These are phyloP conservation scores for Calypte anna DNA, from an alignment of 2,113 vertebrate genomes.

Conservation along the genomic window DNA sequence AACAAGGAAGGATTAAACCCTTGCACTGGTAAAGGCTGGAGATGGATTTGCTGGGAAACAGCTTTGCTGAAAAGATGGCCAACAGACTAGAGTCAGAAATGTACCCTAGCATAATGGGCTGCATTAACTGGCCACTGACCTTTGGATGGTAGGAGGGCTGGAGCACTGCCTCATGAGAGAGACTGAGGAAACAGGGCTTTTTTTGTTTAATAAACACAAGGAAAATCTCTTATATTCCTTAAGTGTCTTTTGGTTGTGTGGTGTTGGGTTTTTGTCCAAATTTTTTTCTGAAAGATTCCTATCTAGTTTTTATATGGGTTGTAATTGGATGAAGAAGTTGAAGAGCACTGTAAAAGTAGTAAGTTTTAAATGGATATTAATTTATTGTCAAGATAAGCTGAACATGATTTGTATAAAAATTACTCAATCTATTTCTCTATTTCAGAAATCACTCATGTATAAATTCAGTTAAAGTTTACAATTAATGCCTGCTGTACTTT, in stretches of 20 bases:
- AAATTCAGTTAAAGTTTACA: not conserved
- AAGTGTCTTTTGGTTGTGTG: rapidly evolving
- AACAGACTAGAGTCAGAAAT: not conserved
- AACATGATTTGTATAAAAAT: not conserved
- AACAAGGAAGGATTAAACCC: not conserved
- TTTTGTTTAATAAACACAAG: not conserved
- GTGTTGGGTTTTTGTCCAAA: not conserved
- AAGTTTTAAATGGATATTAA: not conserved
- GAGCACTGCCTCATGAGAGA: not conserved
- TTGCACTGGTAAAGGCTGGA: not conserved
- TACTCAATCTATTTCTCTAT: not conserved
- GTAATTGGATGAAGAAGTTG: not conserved
- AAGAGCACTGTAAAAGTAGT: not conserved
- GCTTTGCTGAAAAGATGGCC: not conserved
- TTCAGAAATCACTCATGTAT: not conserved
- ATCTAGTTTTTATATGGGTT: not conserved
- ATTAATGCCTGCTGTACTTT: not conserved
- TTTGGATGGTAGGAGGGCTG: not conserved
- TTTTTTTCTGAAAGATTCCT: not conserved
- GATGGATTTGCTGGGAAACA: not conserved
- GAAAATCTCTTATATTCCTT: not conserved
- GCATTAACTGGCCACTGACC: not conserved
- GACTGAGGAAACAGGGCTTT: not conserved
- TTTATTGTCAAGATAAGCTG: not conserved
- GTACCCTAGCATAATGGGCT: not conserved